Percentiles rank a stretch among this genome's conserved stretches.
These are phyloP conservation scores for Periphyllus acericola DNA, from an alignment of 2,888 invertebrate genomes.

Conservation along the genomic window DNA sequence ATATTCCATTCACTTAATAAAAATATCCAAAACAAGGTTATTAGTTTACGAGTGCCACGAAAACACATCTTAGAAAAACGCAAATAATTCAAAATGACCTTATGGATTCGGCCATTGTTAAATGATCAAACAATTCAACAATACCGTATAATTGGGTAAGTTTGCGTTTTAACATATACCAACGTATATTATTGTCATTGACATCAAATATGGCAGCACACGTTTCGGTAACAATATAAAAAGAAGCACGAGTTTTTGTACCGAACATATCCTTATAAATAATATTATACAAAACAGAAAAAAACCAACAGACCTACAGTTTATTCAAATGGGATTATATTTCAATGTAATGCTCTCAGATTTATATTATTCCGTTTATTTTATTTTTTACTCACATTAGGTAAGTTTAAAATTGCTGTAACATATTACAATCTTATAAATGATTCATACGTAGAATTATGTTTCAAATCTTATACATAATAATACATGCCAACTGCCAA, in stretches of 20 bases:
- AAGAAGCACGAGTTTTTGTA: background rate
- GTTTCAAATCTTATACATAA: constrained; percentile 1
- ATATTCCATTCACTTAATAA: background rate
- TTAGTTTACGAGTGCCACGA: background rate
- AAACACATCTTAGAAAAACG: constrained; percentile 2
- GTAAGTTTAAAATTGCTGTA: background rate
- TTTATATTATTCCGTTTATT: background rate
- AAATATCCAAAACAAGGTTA: constrained; percentile 37
- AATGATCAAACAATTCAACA: constrained; percentile 31
- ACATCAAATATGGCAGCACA: constrained; percentile 12
- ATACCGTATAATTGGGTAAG: constrained; percentile 31
- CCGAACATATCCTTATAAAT: constrained; percentile 1
- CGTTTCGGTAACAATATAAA: constrained; percentile 9
- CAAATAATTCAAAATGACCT: constrained; percentile 25
- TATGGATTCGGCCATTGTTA: constrained; percentile 16
- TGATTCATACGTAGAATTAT: background rate
- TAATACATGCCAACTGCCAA: constrained; percentile 20
- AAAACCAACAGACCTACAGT: background rate
- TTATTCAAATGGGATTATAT: background rate
- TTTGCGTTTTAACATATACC: constrained; percentile 4
- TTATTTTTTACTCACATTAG: background rate
- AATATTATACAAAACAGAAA: background rate
- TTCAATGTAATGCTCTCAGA: background rate
- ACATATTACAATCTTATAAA: background rate
- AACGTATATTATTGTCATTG: background rate